Percentiles rank a stretch among this genome's conserved stretches.
Evolutionary conservation across 1,140 invertebrate species (phyloP).

Genomic region (Orchesella cincta): DNA sequence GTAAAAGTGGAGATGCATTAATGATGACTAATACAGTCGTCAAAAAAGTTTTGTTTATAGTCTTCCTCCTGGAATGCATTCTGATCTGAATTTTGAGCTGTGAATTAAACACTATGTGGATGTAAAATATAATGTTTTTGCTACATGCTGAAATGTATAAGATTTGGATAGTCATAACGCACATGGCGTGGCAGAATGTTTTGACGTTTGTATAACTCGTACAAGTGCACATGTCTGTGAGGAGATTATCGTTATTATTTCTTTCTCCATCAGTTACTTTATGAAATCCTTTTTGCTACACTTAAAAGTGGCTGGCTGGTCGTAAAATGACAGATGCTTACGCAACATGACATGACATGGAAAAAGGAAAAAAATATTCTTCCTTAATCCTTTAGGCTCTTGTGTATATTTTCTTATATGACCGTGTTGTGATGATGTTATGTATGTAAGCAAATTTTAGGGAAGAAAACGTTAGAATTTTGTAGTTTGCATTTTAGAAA

Average conservation of each 20-base stretch:
- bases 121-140: background rate
- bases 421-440: too few relatives aligned
- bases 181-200: constrained; percentile 20
- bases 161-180: too few relatives aligned
- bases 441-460: background rate
- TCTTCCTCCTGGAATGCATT: too few relatives aligned
- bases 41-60: too few relatives aligned
- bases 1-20: too few relatives aligned
- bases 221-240: constrained; percentile 20
- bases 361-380: background rate
- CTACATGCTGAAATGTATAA: background rate
- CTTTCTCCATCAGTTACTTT: background rate
- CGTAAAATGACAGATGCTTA: constrained; percentile 30
- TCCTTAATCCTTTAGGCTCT: constrained; percentile 1
- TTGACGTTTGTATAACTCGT: constrained; percentile 20
- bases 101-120: background rate
- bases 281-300: constrained; percentile 16
- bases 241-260: constrained; percentile 15
- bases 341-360: constrained; percentile 18
- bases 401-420: background rate
- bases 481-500: background rate
- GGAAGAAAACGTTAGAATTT: background rate
- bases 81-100: background rate
- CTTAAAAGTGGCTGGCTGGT: background rate
- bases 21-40: too few relatives aligned